Conservation (phyloP, 1,140 invertebrate species). For the Bombus fervidus region DNA sequence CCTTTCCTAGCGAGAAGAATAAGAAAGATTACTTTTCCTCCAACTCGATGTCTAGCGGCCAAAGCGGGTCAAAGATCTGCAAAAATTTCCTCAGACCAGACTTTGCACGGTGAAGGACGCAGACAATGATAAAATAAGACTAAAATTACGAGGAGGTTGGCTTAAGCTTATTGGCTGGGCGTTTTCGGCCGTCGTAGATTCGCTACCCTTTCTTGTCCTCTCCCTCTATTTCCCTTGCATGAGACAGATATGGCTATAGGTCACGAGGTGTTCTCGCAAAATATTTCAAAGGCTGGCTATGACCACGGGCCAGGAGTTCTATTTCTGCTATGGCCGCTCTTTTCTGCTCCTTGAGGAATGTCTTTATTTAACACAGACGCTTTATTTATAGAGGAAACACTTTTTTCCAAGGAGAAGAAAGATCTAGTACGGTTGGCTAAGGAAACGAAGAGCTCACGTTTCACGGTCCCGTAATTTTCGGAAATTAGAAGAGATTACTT, state of each 20-base stretch:
- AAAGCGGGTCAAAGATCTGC: neutral
- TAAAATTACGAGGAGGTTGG: conserved; percentile 68
- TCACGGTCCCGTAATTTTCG: conserved; percentile 22
- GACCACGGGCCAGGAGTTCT: conserved; percentile 30
- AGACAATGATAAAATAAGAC: conserved; percentile 73
- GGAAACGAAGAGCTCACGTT: conserved; percentile 16
- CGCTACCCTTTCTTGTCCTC: conserved; percentile 15
- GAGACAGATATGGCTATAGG: conserved; percentile 35
- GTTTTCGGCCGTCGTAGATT: conserved; percentile 53
- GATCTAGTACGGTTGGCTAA: neutral
- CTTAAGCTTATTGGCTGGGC: conserved; percentile 65
- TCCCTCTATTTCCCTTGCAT: neutral
- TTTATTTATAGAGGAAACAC: conserved; percentile 59
- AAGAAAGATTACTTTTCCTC: too few relatives aligned
- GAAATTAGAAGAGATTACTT: conserved; percentile 1
- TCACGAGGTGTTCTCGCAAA: neutral
- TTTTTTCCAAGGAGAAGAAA: neutral
- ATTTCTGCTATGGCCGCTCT: neutral
- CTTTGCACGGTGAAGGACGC: too few relatives aligned
- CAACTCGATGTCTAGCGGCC: neutral
- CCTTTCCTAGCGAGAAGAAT: too few relatives aligned
- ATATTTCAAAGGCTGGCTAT: conserved; percentile 25
- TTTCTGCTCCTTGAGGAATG: conserved; percentile 11
- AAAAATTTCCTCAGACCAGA: conserved; percentile 28
- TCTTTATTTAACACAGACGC: conserved; percentile 1